These are phyloP conservation scores for Lepidurus packardi DNA, from an alignment of 1,140 invertebrate genomes.

Conservation along the genomic window DNA sequence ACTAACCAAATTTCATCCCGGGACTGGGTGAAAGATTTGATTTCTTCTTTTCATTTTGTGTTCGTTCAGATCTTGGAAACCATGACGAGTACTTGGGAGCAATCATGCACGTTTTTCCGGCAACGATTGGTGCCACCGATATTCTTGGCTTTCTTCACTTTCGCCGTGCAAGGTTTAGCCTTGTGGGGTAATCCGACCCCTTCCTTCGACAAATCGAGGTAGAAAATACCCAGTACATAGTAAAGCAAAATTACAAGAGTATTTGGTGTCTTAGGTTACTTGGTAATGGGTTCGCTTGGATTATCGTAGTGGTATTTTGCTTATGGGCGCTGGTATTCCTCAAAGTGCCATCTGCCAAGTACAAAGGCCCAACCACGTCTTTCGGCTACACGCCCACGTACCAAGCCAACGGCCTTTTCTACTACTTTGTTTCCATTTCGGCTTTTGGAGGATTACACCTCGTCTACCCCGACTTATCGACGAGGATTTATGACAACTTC, in stretches of 20 bases:
- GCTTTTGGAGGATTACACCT: slow-evolving; percentile 42
- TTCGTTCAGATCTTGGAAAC: not conserved
- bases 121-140: slow-evolving; percentile 45
- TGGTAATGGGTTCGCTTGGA: slow-evolving; percentile 44
- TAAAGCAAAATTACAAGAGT: not conserved
- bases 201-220: slow-evolving; percentile 31
- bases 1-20: not conserved
- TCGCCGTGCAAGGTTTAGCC: slow-evolving; percentile 42
- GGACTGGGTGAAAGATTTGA: not conserved
- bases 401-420: slow-evolving; percentile 52
- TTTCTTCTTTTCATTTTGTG: not conserved
- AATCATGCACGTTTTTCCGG: slow-evolving; percentile 34
- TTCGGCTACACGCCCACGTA: slow-evolving; percentile 51
- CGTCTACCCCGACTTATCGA: slow-evolving; percentile 40
- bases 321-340: slow-evolving; percentile 44
- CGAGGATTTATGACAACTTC: slow-evolving; percentile 47
- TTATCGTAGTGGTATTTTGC: slow-evolving; percentile 38
- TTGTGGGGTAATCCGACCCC: slow-evolving; percentile 39
- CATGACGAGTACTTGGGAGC: not conserved
- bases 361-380: slow-evolving; percentile 49
- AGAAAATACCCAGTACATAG: not conserved
- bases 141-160: slow-evolving; percentile 44
- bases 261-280: slow-evolving; percentile 35
- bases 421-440: slow-evolving; percentile 47
- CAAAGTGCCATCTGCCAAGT: slow-evolving; percentile 46